Conservation (phyloP, 1,140 invertebrate genomes). For the Prorops nasuta region DNA sequence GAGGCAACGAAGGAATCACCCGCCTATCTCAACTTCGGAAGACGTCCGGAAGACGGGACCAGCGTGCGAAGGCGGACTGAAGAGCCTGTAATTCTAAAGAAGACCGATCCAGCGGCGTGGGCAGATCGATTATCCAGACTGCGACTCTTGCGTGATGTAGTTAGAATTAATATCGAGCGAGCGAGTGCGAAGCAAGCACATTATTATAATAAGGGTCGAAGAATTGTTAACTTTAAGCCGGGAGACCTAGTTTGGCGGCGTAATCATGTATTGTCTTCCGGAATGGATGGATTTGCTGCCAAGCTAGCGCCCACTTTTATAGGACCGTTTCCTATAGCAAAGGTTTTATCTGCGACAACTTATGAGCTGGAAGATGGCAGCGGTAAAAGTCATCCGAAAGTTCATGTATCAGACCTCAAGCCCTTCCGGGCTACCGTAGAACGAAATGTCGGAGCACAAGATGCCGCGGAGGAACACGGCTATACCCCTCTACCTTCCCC, state of each 20-base stretch:
- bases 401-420: no score
- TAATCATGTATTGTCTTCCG: constrained; percentile 18
- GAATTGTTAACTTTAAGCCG: constrained; percentile 3
- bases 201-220: constrained; percentile 18
- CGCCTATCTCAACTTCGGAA: constrained; percentile 36
- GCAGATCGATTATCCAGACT: neutral
- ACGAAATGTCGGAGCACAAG: no score
- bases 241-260: constrained; percentile 14
- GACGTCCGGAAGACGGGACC: constrained; percentile 30
- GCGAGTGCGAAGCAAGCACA: neutral
- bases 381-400: no score
- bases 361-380: no score
- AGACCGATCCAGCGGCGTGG: neutral
- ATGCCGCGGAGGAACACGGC: no score
- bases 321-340: constrained; percentile 5
- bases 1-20: constrained; percentile 32
- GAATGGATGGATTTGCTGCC: constrained; percentile 12
- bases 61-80: neutral
- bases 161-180: neutral
- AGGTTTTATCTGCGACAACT: neutral
- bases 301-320: constrained; percentile 16
- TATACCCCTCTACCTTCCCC: no score
- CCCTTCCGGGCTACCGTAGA: no score
- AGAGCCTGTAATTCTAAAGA: neutral
- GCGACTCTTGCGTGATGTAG: neutral